Evolutionary conservation across 2,113 vertebrate species (phyloP).

Genomic region (Chionodraco myersi): DNA sequence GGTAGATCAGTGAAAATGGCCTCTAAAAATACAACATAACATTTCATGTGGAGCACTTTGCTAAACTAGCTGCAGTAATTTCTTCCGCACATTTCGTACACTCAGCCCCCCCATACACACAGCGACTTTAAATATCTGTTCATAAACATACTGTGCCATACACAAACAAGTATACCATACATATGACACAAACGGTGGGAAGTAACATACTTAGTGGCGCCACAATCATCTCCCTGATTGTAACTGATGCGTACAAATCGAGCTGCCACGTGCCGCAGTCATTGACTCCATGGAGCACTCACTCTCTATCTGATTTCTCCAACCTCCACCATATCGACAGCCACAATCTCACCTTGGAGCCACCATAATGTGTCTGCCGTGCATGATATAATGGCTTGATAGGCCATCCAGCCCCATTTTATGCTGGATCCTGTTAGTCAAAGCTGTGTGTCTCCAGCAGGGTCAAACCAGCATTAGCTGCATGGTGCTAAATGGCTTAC

Average conservation of each 20-base stretch:
- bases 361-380: conserved; percentile 32
- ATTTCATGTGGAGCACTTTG: conserved; percentile 61
- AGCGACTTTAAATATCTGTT: conserved; percentile 6
- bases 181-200: conserved; percentile 28
- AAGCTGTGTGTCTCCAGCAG: conserved; percentile 36
- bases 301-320: conserved; percentile 47
- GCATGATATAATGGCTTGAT: conserved; percentile 56
- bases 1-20: conserved; percentile 61
- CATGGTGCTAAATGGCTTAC: conserved; percentile 30
- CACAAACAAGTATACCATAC: conserved; percentile 29
- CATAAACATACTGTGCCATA: conserved; percentile 15
- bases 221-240: conserved; percentile 38
- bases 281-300: conserved; percentile 35
- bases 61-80: conserved; percentile 58
- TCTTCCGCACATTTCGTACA: conserved; percentile 1
- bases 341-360: conserved; percentile 44
- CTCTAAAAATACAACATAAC: conserved; percentile 61
- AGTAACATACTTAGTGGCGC: conserved; percentile 26
- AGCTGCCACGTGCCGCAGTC: conserved; percentile 51
- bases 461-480: conserved; percentile 31
- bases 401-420: conserved; percentile 30
- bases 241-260: conserved; percentile 61
- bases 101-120: conserved; percentile 1
- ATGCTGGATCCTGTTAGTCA: conserved; percentile 38
- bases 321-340: conserved; percentile 41